Evolutionary conservation across 2,888 invertebrate species (phyloP).

Genomic region (Neuroscelio doddi): DNA sequence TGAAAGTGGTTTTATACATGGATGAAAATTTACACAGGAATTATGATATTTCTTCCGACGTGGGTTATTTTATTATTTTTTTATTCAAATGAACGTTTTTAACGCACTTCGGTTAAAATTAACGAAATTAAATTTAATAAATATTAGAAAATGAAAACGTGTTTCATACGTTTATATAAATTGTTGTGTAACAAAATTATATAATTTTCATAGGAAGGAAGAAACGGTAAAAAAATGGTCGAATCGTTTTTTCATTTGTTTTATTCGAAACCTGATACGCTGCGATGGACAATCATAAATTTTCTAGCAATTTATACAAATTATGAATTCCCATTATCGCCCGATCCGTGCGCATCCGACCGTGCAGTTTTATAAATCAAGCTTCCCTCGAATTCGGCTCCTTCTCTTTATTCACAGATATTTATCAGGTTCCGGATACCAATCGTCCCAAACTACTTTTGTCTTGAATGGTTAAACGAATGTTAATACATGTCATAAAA

Average conservation of each 20-base stretch:
- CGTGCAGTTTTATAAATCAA: conserved; percentile 58
- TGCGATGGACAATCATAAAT: conserved; percentile 57
- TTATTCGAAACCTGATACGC: conserved; percentile 26
- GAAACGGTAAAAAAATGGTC: not conserved
- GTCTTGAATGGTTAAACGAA: conserved; percentile 18
- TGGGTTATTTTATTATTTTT: no score
- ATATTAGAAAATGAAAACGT: no score
- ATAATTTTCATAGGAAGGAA: no score
- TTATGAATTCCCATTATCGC: conserved; percentile 60
- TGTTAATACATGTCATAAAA: conserved; percentile 18
- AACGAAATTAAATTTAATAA: no score
- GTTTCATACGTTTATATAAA: no score
- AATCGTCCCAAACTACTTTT: conserved; percentile 15
- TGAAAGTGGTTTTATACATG: no score
- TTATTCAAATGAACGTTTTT: no score
- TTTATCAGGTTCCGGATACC: conserved; percentile 24
- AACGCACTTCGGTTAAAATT: no score
- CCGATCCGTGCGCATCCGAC: conserved; percentile 44
- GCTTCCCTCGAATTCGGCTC: conserved; percentile 24
- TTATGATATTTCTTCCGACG: no score
- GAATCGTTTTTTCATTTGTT: conserved; percentile 44
- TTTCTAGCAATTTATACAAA: conserved; percentile 60
- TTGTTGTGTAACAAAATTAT: no score
- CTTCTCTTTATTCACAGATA: conserved; percentile 31
- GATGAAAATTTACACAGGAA: no score